Evolutionary conservation across 2,113 vertebrate species (phyloP).

Genomic region (Gila orcuttii): DNA sequence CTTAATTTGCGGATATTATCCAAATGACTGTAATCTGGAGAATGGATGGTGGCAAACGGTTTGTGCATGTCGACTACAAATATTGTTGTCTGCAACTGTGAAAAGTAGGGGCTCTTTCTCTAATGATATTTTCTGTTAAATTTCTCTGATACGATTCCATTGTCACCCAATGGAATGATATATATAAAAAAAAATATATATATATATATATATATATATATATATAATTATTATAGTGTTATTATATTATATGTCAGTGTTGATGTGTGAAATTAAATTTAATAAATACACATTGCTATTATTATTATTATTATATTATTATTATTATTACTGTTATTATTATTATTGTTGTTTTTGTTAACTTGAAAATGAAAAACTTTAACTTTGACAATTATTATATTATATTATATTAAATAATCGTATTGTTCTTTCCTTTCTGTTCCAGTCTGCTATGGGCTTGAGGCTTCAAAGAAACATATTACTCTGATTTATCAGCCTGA

Average conservation of each 20-base stretch:
- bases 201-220: not conserved
- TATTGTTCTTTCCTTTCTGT: not conserved
- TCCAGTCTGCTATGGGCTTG: not conserved
- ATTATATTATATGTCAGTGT: not conserved
- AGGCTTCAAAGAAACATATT: not conserved
- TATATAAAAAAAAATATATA: not conserved
- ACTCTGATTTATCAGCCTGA: not conserved
- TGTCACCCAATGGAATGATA: not conserved
- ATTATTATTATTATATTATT: no score
- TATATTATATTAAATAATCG: not conserved
- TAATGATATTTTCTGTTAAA: not conserved
- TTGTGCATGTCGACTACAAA: not conserved
- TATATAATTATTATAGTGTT: not conserved
- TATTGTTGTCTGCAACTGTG: not conserved
- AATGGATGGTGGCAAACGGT: constrained; percentile 23
- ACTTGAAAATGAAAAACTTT: no score
- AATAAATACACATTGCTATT: no score
- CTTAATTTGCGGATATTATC: constrained; percentile 37
- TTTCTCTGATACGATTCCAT: not conserved
- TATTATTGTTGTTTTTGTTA: no score
- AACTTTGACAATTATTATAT: not conserved
- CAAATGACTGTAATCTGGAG: constrained; percentile 38
- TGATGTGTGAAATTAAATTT: no score
- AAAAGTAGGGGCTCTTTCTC: not conserved
- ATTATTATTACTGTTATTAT: no score